Conservation (phyloP, 2,888 invertebrate species). For the Lepidochrysops patricia region DNA sequence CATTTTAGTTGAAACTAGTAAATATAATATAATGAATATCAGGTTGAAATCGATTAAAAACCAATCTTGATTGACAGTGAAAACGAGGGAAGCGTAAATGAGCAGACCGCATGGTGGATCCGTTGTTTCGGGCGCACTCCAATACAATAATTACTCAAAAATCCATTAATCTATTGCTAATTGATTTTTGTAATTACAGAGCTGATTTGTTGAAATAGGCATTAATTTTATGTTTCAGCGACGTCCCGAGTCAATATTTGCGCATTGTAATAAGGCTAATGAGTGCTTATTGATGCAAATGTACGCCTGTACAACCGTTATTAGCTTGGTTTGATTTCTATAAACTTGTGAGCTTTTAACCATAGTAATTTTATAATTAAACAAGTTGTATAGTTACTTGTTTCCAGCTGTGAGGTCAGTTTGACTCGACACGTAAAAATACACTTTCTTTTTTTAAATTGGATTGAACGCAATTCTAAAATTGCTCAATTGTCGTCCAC, state of each 20-base stretch:
- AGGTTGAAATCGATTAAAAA: not conserved
- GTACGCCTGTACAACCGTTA: not conserved
- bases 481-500: not conserved
- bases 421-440: too few species aligned
- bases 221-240: conserved; percentile 1
- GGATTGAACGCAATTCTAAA: not conserved
- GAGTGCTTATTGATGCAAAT: not conserved
- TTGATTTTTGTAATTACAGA: not conserved
- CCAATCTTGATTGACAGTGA: not conserved
- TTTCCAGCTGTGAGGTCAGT: too few species aligned
- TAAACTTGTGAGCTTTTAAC: not conserved
- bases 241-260: not conserved
- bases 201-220: conserved; percentile 2
- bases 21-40: not conserved
- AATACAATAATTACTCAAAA: not conserved
- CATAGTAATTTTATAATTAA: not conserved
- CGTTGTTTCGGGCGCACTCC: not conserved
- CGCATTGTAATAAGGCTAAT: not conserved
- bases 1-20: too few species aligned
- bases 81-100: not conserved
- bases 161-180: conserved; percentile 3
- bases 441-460: too few species aligned
- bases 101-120: conserved; percentile 3
- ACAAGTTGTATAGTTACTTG: too few species aligned
- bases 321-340: not conserved